A percentile compares a stretch with the other conserved stretches of the same genome.
Evolutionary conservation across 1,140 invertebrate species (phyloP).

Genomic region (Plectus sambesii): DNA sequence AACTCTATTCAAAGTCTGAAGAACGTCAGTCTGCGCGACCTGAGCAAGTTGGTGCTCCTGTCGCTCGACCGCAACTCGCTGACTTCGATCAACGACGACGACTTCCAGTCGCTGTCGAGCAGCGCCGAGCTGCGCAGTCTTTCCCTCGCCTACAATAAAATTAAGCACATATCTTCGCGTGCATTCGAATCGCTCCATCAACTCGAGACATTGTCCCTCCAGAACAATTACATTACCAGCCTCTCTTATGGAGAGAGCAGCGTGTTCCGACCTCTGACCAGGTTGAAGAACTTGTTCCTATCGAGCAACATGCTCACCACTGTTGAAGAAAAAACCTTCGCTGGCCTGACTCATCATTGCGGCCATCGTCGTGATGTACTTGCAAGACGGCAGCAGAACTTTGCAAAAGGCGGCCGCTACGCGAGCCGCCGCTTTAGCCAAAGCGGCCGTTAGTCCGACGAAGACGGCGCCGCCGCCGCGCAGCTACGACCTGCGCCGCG

Average conservation of each 20-base stretch:
- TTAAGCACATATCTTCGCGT: conserved; percentile 22
- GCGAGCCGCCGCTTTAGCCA: too few relatives aligned
- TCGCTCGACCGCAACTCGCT: conserved; percentile 32
- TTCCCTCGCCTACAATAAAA: conserved; percentile 35
- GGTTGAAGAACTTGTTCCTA: conserved; percentile 25
- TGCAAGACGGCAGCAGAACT: too few relatives aligned
- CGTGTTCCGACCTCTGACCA: conserved; percentile 24
- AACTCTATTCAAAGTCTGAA: conserved; percentile 31
- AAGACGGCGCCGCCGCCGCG: too few relatives aligned
- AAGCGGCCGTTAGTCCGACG: too few relatives aligned
- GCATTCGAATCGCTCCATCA: conserved; percentile 19
- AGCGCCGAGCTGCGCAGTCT: conserved; percentile 26
- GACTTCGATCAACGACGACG: conserved; percentile 21
- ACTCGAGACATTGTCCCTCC: conserved; percentile 28
- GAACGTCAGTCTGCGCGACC: conserved; percentile 24
- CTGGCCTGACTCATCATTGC: too few relatives aligned
- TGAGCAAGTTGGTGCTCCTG: conserved; percentile 22
- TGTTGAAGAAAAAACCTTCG: too few relatives aligned
- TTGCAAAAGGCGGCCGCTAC: too few relatives aligned
- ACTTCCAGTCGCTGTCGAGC: conserved; percentile 20
- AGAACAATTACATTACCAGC: conserved; percentile 24
- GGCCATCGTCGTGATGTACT: too few relatives aligned
- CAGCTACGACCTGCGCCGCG: too few relatives aligned
- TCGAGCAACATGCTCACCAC: conserved; percentile 25
- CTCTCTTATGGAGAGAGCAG: background rate